These are phyloP conservation scores for Cavia porcellus DNA, from an alignment of 2,113 vertebrate genomes.

Conservation along the genomic window DNA sequence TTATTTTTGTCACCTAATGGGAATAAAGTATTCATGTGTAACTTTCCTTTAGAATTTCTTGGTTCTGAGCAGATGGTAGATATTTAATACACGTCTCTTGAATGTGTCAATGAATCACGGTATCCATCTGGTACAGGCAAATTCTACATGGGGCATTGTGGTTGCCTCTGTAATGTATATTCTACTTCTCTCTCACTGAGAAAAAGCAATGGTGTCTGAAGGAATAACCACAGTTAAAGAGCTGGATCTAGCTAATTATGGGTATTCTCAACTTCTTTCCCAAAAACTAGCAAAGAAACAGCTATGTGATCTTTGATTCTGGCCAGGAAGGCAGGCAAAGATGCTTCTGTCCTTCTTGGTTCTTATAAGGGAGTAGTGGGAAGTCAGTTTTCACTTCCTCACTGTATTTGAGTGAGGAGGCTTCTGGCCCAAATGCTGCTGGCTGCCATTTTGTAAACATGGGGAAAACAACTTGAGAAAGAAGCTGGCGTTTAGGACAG, in stretches of 20 bases:
- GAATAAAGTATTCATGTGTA: constrained; percentile 30
- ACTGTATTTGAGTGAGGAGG: neutral
- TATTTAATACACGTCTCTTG: constrained; percentile 66
- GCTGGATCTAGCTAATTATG: neutral
- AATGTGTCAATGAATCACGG: constrained; percentile 73
- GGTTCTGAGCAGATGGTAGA: constrained; percentile 73
- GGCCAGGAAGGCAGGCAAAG: neutral
- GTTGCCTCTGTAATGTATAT: constrained; percentile 41
- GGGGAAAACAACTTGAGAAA: constrained; percentile 1
- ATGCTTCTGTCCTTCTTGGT: neutral
- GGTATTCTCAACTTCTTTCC: constrained; percentile 26
- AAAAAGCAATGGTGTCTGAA: constrained; percentile 28
- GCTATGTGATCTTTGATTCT: neutral
- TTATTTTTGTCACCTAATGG: constrained; percentile 68
- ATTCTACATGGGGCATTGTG: constrained; percentile 15
- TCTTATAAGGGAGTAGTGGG: neutral
- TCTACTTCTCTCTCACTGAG: neutral
- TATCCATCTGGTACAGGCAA: constrained; percentile 62
- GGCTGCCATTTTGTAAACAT: constrained; percentile 26
- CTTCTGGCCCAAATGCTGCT: neutral
- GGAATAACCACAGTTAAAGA: neutral
- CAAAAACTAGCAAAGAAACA: constrained; percentile 22
- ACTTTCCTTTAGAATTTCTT: constrained; percentile 71
- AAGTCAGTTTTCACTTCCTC: neutral
- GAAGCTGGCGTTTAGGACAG: neutral